Base-by-base conservation (phyloP, 2,888 invertebrate species). In the Amphiduros pacificus region DNA sequence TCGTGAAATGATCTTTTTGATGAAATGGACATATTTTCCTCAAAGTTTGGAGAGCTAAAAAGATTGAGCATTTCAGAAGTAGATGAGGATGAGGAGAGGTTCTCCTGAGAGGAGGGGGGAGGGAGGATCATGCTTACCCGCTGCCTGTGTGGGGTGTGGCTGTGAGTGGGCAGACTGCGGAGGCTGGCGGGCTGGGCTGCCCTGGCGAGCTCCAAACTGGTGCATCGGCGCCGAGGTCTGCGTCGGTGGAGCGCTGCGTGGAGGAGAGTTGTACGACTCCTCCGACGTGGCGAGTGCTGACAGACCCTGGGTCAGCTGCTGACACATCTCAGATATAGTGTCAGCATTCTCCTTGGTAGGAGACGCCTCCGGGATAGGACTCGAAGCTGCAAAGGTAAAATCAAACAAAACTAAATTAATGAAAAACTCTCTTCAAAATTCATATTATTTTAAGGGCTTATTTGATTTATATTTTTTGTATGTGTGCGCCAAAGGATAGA, bases 301-400 rank as follows among this genome's bases (percentile, higher is more conserved):
- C 65, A 92, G 86, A 27, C 89, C 91, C 74, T 88, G 88, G 50
- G 90, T 88, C 75, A 89, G 87, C 83, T 88, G 92, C 85, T 90
- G 91, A 84, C 88, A 91, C 85, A 88, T 88, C 84, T 91, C 87
- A 65, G 89, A 87, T 59, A 91, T 89, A 50, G 88, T 87, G 76
- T 85, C 85, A 64, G 31, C 61, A 27, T 73, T 73, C 66, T 79
- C 77, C 52, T 67, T 73, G 53, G 84, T 82, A 4, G 90, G 90
- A 52, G 90, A 89, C 70, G 88, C 86, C 83, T 92, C 91, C 22
- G 90, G 89, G 78, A 91, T 91, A 44, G 91, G 89, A 72, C 90
- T 90, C 66, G 90, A 91, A 84, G 86, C 76, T 54, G 61, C 53
- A 36, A 44, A 20, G n/a, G 24, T n/a, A 52, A 61, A 40, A 50